Conservation (phyloP, 2,797 vertebrate genomes). For the Danio albolineatus region DNA sequence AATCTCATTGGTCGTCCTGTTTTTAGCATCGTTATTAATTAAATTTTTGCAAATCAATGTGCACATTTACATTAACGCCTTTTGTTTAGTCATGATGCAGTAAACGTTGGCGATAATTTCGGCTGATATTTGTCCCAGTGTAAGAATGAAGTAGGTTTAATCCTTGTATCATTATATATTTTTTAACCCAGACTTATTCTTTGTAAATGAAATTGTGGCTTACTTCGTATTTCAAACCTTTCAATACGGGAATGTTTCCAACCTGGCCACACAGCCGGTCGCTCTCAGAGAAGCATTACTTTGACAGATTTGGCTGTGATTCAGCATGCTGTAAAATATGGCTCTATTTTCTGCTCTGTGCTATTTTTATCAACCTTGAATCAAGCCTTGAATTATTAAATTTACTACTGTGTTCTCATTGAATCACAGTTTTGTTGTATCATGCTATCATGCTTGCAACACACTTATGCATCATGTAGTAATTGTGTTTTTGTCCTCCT, state of each 20-base stretch:
- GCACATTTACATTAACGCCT: no score
- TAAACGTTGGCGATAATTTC: no score
- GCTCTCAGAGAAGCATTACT: constrained; percentile 5
- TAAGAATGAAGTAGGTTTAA: no score
- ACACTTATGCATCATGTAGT: not conserved
- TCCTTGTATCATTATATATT: no score
- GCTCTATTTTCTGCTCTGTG: not conserved
- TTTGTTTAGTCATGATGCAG: no score
- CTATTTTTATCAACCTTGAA: not conserved
- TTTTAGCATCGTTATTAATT: no score
- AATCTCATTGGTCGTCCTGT: no score
- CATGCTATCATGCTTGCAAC: not conserved
- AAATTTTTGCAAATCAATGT: no score
- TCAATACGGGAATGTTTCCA: not conserved
- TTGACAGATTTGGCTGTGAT: constrained; percentile 1
- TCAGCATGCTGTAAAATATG: not conserved
- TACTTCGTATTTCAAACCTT: not conserved
- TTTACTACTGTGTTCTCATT: not conserved
- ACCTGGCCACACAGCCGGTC: not conserved
- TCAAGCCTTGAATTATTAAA: not conserved
- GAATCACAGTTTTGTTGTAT: not conserved
- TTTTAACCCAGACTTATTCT: not conserved
- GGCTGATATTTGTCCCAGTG: no score
- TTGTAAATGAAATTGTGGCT: not conserved
- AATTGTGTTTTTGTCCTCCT: constrained; percentile 22